Conservation (phyloP, 1,140 invertebrate genomes). For the Drosophila subpulchrella region DNA sequence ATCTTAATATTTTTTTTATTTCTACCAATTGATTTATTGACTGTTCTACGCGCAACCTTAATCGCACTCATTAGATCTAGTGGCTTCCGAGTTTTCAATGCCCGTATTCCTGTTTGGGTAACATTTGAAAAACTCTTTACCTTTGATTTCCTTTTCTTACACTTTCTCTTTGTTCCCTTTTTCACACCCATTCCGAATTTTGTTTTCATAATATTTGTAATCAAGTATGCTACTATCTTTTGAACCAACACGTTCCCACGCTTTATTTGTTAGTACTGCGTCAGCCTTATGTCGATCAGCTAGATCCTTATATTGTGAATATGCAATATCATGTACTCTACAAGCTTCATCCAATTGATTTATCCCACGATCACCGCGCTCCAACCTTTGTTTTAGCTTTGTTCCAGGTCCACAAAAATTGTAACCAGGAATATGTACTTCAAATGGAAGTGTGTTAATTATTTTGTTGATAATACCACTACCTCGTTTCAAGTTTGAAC, state of each 20-base stretch:
- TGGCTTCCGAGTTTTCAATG: too few species aligned
- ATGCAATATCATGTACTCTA: not conserved
- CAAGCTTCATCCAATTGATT: not conserved
- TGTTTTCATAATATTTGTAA: too few species aligned
- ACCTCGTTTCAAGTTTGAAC: not conserved
- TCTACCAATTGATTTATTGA: too few species aligned
- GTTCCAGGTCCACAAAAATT: not conserved
- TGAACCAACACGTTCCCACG: not conserved
- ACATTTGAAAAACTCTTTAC: too few species aligned
- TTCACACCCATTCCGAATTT: not conserved
- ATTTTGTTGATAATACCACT: not conserved
- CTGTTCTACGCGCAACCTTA: too few species aligned
- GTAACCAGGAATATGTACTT: not conserved
- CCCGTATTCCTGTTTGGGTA: too few species aligned
- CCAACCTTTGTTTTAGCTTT: not conserved
- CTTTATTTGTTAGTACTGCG: not conserved
- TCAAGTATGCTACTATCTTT: not conserved
- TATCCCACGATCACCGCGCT: not conserved
- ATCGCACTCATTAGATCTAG: too few species aligned
- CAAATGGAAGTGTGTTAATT: not conserved
- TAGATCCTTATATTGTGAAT: too few species aligned
- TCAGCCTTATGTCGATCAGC: not conserved
- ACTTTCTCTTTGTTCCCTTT: too few species aligned
- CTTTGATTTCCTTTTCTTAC: too few species aligned
- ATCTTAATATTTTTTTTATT: too few species aligned